Percentiles rank a stretch among this genome's conserved stretches.
Evolutionary conservation across 2,113 vertebrate species (phyloP).

Genomic region (Sylvia atricapilla): DNA sequence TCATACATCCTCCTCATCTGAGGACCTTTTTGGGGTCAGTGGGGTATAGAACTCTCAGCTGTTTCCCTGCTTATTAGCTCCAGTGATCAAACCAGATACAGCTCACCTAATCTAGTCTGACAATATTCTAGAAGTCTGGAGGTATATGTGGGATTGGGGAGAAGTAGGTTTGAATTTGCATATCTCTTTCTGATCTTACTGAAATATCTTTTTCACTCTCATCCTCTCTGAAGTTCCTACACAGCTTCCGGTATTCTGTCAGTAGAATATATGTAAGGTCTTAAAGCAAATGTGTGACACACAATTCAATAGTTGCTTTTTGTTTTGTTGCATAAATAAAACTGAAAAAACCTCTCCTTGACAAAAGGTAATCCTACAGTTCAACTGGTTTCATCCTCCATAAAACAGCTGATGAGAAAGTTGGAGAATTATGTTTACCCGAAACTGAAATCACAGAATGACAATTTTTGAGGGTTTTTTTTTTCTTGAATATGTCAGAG

Average conservation of each 20-base stretch:
- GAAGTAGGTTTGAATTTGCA: background rate
- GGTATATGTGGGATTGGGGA: background rate
- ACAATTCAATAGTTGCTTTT: background rate
- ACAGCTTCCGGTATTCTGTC: background rate
- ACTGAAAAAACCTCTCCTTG: background rate
- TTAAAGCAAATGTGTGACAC: background rate
- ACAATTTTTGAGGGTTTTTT: background rate
- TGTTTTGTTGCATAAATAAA: background rate
- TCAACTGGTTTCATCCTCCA: background rate
- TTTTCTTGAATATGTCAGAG: background rate
- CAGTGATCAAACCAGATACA: background rate
- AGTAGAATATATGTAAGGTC: background rate
- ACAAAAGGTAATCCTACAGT: background rate
- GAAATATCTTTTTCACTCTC: background rate
- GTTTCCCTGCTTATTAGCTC: background rate
- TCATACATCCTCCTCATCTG: too few relatives aligned
- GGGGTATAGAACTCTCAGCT: background rate
- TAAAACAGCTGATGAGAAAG: background rate
- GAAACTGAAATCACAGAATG: background rate
- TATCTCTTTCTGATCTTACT: background rate
- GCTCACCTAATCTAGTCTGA: background rate
- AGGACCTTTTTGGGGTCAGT: background rate
- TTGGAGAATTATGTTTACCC: background rate
- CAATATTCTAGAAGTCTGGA: background rate
- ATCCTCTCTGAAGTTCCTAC: background rate